These are phyloP conservation scores for Drosophila neonasuta DNA, from an alignment of 2,888 invertebrate genomes.

Conservation along the genomic window DNA sequence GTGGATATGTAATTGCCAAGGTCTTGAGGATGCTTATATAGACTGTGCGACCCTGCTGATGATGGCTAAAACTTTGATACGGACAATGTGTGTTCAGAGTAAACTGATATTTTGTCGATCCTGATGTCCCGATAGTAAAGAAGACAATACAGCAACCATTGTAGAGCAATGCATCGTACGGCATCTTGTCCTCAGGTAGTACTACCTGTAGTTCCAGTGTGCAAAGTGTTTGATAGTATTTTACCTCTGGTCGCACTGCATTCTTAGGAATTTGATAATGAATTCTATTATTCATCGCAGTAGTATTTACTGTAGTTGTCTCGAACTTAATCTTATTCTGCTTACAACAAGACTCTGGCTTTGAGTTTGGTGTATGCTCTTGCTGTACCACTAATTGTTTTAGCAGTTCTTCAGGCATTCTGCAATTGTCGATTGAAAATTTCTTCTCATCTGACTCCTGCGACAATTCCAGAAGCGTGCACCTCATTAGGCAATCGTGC, in stretches of 20 bases:
- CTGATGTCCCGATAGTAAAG: slow-evolving; percentile 15
- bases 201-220: slow-evolving; percentile 54
- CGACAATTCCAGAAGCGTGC: slow-evolving; percentile 19
- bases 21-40: slow-evolving; percentile 48
- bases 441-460: not conserved
- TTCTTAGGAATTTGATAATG: slow-evolving; percentile 1
- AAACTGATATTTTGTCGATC: slow-evolving; percentile 34
- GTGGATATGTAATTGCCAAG: slow-evolving; percentile 39
- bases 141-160: slow-evolving; percentile 34
- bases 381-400: not conserved
- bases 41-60: slow-evolving; percentile 50
- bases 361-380: not conserved
- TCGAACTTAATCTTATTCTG: not conserved
- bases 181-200: slow-evolving; percentile 37
- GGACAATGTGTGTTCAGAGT: slow-evolving; percentile 25
- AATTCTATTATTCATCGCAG: not conserved
- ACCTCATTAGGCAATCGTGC: slow-evolving; percentile 38
- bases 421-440: not conserved
- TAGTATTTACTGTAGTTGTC: not conserved
- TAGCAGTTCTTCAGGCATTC: not conserved
- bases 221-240: slow-evolving; percentile 52
- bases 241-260: slow-evolving; percentile 44
- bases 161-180: slow-evolving; percentile 29
- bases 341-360: not conserved
- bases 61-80: slow-evolving; percentile 22